Evolutionary conservation across 2,888 invertebrate genomes (phyloP).

Genomic region (Xestoiulus laeticollis): DNA sequence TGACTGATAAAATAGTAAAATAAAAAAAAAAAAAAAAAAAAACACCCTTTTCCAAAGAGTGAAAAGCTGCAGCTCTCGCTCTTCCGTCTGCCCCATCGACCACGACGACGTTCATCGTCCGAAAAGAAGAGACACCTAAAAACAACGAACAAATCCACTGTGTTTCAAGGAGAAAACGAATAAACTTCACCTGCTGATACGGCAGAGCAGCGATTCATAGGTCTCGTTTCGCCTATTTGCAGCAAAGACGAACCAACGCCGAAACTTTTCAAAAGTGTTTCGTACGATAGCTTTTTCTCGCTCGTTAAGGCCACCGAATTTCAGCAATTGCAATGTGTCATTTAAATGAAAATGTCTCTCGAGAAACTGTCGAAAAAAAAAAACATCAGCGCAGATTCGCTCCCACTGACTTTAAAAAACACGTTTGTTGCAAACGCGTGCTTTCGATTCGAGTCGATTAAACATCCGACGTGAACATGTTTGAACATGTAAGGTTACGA

Average conservation of each 20-base stretch:
- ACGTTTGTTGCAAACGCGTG: too few species aligned
- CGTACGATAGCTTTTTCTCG: too few species aligned
- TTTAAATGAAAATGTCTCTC: too few species aligned
- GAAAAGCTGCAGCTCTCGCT: neutral
- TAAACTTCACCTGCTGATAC: conserved; percentile 34
- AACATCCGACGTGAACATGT: too few species aligned
- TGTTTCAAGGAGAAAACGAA: conserved; percentile 37
- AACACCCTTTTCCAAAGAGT: neutral
- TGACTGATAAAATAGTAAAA: neutral
- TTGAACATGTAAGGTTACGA: too few species aligned
- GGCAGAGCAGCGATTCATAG: neutral
- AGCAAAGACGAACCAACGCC: too few species aligned
- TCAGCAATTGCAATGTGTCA: too few species aligned
- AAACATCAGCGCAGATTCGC: too few species aligned
- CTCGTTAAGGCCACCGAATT: too few species aligned
- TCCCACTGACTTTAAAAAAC: too few species aligned
- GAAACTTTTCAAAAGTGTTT: neutral
- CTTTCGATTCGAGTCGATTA: too few species aligned
- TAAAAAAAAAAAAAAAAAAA: neutral
- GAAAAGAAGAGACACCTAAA: neutral
- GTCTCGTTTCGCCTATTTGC: neutral
- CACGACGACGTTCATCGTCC: neutral
- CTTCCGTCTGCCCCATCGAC: neutral
- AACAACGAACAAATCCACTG: conserved; percentile 7
- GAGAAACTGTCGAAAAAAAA: too few species aligned